A percentile compares a stretch with the other conserved stretches of the same genome.
Conservation (phyloP, 1,140 invertebrate species). For the Tetraneura akinire region DNA sequence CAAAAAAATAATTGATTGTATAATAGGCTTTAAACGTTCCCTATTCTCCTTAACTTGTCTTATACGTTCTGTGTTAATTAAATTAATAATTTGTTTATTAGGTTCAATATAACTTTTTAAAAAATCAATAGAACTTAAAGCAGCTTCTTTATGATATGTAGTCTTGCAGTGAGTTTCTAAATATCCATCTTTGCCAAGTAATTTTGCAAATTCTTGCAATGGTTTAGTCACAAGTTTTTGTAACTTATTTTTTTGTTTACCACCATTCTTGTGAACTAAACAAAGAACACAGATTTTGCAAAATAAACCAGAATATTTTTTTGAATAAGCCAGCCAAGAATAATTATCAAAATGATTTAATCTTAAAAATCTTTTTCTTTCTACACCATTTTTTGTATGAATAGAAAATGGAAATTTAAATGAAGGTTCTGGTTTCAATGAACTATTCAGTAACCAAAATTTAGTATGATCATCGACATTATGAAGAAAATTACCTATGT, state of each 20-base stretch:
- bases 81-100: not conserved
- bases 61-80: not conserved
- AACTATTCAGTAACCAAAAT: too few species aligned
- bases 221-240: not conserved
- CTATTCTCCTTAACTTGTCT: not conserved
- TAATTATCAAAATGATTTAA: not conserved
- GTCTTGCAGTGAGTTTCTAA: not conserved
- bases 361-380: not conserved
- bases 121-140: not conserved
- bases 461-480: too few species aligned
- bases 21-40: too few species aligned
- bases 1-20: too few species aligned
- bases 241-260: not conserved
- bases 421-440: too few species aligned
- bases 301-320: not conserved
- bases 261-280: constrained; percentile 5
- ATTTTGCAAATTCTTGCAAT: not conserved
- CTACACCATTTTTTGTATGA: too few species aligned
- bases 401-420: too few species aligned
- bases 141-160: not conserved
- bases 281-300: not conserved
- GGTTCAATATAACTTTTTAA: not conserved
- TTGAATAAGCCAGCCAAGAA: too few species aligned
- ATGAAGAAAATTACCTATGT: too few species aligned
- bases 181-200: not conserved